Percentiles rank a stretch among this genome's conserved stretches.
These are phyloP conservation scores for Oreochromis tanganicae DNA, from an alignment of 2,113 vertebrate species.

Conservation along the genomic window DNA sequence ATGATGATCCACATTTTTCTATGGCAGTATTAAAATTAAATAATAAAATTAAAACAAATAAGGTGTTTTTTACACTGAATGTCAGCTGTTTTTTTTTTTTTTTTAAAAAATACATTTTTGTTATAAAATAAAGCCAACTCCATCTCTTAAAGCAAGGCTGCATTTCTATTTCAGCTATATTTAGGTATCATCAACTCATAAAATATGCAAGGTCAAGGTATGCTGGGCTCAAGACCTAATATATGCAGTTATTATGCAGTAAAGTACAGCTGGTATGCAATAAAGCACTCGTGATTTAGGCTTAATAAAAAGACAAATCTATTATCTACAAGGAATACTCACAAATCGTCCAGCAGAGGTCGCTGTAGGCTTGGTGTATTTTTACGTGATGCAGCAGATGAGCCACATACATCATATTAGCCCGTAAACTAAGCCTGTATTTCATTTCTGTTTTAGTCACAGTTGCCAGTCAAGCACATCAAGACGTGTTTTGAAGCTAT, in stretches of 20 bases:
- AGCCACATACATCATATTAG: background rate
- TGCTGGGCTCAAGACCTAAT: background rate
- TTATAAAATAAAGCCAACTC: background rate
- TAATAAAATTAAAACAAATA: background rate
- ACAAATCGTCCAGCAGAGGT: slow-evolving; percentile 33
- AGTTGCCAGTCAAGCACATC: background rate
- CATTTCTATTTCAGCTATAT: background rate
- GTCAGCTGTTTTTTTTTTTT: background rate
- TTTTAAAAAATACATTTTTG: background rate
- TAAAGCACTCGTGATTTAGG: background rate
- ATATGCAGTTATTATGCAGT: background rate
- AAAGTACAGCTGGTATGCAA: background rate
- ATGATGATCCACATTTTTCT: background rate
- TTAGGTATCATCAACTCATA: background rate
- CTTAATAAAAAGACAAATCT: background rate
- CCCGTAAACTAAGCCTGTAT: background rate
- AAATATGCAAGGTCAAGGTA: background rate
- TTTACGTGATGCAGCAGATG: slow-evolving; percentile 4
- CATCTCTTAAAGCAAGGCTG: background rate
- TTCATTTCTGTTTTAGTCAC: background rate
- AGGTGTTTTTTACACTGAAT: background rate
- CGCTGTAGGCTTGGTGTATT: background rate
- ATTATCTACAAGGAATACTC: background rate
- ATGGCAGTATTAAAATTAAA: background rate
- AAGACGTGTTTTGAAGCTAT: background rate